Evolutionary conservation across 2,888 invertebrate species (phyloP), one percentile per base, ranked within the genome.

Genomic region (Linnaemya vulpina): DNA sequence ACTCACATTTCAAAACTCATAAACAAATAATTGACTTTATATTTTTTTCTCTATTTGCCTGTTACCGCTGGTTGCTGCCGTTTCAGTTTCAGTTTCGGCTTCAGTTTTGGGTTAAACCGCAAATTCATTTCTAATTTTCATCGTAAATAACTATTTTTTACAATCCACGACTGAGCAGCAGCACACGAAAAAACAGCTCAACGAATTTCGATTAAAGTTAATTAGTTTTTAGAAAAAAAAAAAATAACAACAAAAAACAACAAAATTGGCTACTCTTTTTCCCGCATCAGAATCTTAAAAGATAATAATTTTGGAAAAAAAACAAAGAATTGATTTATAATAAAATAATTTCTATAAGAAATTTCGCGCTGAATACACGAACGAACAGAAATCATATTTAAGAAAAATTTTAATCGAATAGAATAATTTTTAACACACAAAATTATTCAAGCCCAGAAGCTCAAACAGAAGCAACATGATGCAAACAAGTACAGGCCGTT

Each of bases 181-280:
- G 25, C 17, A 38, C 13, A 10, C 8, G 49, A 49, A 67, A 49
- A 46, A 62, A 17, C 17, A 62, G 62, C 68, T 78, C 60, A 70
- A 62, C 70, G 53, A 80, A 65, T 85, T 82, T 78, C 82, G 82
- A 71, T 85, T 85, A 85, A 85, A 85, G 85, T 85, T 78, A 85
- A 85, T 85, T 85, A 85, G 85, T 82, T 82, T 82, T 79, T 15
- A n/a, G 38, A 71, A 78, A 81, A 65, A 63, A 63, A 49, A 62
- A 71, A 10, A 58, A 22, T 55, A 73, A 38, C 71, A 38, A 58
- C n/a, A n/a, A n/a, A n/a, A 10, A 58, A 22, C 65, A 73, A 38
- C 71, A 38, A 58, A 60, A 20, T 77, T 46, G 22, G n/a, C 38
- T 65, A 4, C 8, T 46, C 13, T 76, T 67, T 38, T 55, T 43